Evolutionary conservation across 1,140 invertebrate genomes (phyloP).

Genomic region (Chrysopa pallens): DNA sequence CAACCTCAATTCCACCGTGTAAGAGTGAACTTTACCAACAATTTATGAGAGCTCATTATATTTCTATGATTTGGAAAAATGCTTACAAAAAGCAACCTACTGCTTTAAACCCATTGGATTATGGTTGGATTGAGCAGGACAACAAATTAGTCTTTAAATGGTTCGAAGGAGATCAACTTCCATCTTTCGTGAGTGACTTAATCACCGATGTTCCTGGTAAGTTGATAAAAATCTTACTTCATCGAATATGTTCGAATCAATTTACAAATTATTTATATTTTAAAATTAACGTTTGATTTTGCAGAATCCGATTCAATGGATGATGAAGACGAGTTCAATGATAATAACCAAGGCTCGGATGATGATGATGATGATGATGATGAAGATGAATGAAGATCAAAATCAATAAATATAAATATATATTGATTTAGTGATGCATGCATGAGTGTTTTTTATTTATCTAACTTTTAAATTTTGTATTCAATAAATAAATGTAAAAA

Average conservation of each 20-base stretch:
- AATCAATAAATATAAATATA: no score
- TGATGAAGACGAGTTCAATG: no score
- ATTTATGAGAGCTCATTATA: slow-evolving; percentile 10
- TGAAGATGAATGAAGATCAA: no score
- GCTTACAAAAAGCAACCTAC: slow-evolving; percentile 7
- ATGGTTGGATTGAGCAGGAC: slow-evolving; percentile 10
- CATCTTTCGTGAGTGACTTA: slow-evolving; percentile 6
- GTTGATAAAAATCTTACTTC: neutral
- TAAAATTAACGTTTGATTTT: neutral
- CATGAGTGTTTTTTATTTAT: no score
- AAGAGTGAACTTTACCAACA: slow-evolving; percentile 10
- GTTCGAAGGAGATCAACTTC: slow-evolving; percentile 12
- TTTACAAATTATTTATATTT: neutral
- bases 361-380: no score
- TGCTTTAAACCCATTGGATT: slow-evolving; percentile 7
- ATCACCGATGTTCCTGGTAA: slow-evolving; percentile 5
- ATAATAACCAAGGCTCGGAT: no score
- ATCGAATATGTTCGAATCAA: neutral
- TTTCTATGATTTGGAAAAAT: slow-evolving; percentile 12
- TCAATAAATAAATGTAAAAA: no score
- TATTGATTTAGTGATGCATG: no score
- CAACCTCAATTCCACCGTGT: slow-evolving; percentile 10
- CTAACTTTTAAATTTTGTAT: no score
- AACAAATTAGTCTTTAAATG: slow-evolving; percentile 10
- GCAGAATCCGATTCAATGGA: neutral